Base-by-base conservation (phyloP, 2,113 vertebrate species). In the Origma solitaria region DNA sequence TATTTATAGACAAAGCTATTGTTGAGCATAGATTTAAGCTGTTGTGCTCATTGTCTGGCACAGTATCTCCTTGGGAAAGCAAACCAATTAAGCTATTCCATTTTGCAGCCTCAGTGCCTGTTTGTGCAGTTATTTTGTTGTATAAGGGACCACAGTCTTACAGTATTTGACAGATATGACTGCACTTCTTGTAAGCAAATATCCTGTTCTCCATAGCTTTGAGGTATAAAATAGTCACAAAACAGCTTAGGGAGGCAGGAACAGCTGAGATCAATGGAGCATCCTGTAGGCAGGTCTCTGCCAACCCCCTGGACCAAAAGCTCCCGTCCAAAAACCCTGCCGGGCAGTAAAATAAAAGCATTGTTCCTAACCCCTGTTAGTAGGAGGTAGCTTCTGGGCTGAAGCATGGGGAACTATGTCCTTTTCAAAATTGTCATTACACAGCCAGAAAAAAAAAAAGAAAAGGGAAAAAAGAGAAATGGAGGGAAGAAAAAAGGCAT, bases 1-100 rank as follows among this genome's bases (percentile, higher is more conserved):
- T 93, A 42, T 96, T 95, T 92, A 78, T 64, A 93, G 82, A 35
- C 3, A 10, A 88, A 86, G 47, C 51, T 88, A 86, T 92, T 90
- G 85, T 83, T 81, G 82, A 90, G 56, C 0, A 0, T 20, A 78
- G 76, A 86, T 92, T 81, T 88, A 71, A 92, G 85, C 40, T 82
- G 65, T 25, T 73, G 60, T 81, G 58, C 49, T 88, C 76, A 86
- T 82, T 96, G 92, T 93, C 80, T 95, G 76, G 76, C 6, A 2
- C 69, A 68, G 72, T 1, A 86, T 68, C 86, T 95, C 88, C 79
- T 38, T 83, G 70, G 78, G 85, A 95, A 81, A 95, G 72, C 79
- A 90, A 94, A 77, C 38, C 85, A 82, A 92, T 92, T 94, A 88
- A 85, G 58, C 57, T 31, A 33, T 44, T 94, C 73, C 82, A 71